A percentile compares a stretch with the other conserved stretches of the same genome.
phyloP scores from a whole-genome alignment of 2,888 invertebrate species.

The Cactoblastis cactorum region DNA sequence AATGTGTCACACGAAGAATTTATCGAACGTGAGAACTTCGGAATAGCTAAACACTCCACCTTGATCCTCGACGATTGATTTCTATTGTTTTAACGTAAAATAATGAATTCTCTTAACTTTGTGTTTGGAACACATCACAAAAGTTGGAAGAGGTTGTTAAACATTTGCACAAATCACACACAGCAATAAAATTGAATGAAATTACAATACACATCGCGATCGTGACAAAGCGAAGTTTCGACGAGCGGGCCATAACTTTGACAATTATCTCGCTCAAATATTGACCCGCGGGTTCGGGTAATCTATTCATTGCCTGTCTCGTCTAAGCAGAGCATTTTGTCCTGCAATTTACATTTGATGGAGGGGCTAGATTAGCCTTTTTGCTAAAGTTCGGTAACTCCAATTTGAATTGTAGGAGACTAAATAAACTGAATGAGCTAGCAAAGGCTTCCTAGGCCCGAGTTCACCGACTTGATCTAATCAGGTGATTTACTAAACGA shows the following conservation, averaged over 20 bases:
- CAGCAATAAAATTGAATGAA: constrained; percentile 7
- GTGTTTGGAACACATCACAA: background rate
- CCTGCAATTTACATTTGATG: constrained; percentile 40
- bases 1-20: too few species aligned
- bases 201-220: constrained; percentile 5
- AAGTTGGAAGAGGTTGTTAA: constrained; percentile 1
- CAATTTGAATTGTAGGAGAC: constrained; percentile 6
- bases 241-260: constrained; percentile 35
- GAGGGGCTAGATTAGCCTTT: constrained; percentile 35
- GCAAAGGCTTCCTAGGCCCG: background rate
- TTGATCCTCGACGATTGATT: background rate
- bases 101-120: background rate
- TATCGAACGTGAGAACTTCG: too few species aligned
- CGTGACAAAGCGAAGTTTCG: constrained; percentile 7
- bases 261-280: constrained; percentile 32
- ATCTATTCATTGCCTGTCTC: constrained; percentile 49
- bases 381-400: constrained; percentile 30
- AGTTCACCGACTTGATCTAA: background rate
- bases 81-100: background rate
- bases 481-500: too few species aligned
- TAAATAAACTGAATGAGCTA: constrained; percentile 6
- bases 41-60: background rate
- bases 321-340: constrained; percentile 30
- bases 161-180: constrained; percentile 8
- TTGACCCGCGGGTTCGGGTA: constrained; percentile 33